Evolutionary conservation across 2,888 invertebrate species (phyloP), one percentile per base, ranked within the genome.

Genomic region (Petrolisthes cinctipes): DNA sequence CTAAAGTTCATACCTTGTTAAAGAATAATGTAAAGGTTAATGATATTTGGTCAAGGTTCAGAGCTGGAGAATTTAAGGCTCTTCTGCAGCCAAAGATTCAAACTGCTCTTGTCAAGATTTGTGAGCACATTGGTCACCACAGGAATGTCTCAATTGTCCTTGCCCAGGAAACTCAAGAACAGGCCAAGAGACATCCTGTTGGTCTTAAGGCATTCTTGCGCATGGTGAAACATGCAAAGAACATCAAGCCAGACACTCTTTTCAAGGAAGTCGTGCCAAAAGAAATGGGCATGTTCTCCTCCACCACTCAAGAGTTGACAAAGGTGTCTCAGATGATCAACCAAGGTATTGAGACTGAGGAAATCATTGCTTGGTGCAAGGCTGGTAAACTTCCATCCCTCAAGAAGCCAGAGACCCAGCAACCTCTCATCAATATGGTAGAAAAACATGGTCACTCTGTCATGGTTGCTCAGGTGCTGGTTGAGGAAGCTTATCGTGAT

Each of bases 361-460:
- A 89, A 71, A 90, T 90, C 83, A 90, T 90, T 14, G 90, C 90
- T n/a, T 86, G 51, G 61, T 90, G 90, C 75, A 85, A 85, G 56
- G 89, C 90, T 84, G 90, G 90, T 5, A 89, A 90, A 54, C 88
- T 90, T 9, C 90, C 90, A 9, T 80, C 87, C 7, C 81, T 90
- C 82, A 90, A 90, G 87, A 90, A 89, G 75, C 89, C 90, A 23
- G 90, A 90, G 86, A 90, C 89, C 20, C 90, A 90, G 66, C 90
- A 90, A 80, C 90, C 90, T 51, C 87, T 90, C 51, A 86, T 90
- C 78, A 90, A 90, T 86, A 90, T 90, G 54, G 90, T 90, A 73
- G 90, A 90, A 86, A 90, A 88, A 53, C 90, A 90, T 80, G 90
- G 90, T 14, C 90, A 90, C 82, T 89, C 90, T n/a, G 90, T 90